These are phyloP conservation scores for Setophaga petechia DNA, from an alignment of 2,113 vertebrate species.

Conservation along the genomic window DNA sequence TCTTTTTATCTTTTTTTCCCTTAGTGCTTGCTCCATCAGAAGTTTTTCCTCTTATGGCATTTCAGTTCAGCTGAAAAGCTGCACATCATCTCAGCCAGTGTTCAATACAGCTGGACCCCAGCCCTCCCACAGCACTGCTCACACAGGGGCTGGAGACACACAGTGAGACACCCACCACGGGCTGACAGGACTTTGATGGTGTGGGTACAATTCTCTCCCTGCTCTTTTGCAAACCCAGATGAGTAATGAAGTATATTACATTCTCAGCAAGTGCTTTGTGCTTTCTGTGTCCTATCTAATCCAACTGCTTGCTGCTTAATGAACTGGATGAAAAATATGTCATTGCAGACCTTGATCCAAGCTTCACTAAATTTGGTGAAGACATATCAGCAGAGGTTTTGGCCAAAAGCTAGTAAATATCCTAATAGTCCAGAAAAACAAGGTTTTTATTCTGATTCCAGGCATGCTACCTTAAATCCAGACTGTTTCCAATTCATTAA, in stretches of 20 bases:
- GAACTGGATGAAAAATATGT: conserved; percentile 26
- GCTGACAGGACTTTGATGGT: background rate
- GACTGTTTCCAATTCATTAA: background rate
- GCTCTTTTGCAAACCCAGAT: background rate
- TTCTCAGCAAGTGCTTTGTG: background rate
- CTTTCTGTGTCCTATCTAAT: background rate
- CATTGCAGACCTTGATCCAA: background rate
- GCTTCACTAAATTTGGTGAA: background rate
- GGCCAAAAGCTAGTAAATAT: background rate
- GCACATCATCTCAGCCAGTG: background rate
- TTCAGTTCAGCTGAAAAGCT: background rate
- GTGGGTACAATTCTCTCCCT: background rate
- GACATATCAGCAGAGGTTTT: background rate
- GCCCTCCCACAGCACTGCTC: background rate
- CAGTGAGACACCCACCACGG: background rate
- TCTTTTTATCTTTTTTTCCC: background rate
- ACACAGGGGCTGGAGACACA: background rate
- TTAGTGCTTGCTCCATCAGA: background rate
- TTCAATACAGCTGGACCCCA: background rate
- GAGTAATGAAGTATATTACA: conserved; percentile 17
- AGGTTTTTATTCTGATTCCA: background rate
- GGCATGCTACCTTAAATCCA: background rate
- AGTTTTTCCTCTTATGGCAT: background rate
- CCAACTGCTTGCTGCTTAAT: conserved; percentile 4
- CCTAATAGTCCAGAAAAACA: background rate